These are phyloP conservation scores for Frankliniella intonsa DNA, from an alignment of 2,888 invertebrate species.

Conservation along the genomic window DNA sequence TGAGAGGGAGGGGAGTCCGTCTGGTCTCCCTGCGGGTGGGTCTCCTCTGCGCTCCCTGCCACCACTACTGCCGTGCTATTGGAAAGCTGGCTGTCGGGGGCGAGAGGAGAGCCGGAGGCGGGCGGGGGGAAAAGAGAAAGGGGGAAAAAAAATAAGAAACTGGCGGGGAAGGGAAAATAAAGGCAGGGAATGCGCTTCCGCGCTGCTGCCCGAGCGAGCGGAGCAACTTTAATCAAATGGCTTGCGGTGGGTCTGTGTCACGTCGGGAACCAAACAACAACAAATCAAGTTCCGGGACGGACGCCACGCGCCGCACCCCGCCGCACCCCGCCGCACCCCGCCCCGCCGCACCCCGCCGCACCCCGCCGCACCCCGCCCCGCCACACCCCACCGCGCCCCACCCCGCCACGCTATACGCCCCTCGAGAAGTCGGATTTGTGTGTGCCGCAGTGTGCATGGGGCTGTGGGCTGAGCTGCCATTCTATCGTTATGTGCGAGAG, in stretches of 20 bases:
- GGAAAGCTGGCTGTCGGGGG: not conserved
- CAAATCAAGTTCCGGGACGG: not conserved
- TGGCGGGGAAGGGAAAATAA: not conserved
- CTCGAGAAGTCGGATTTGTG: too few relatives aligned
- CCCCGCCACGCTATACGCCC: too few relatives aligned
- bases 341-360: too few relatives aligned
- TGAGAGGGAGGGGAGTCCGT: not conserved
- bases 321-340: too few relatives aligned
- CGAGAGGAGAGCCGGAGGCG: not conserved
- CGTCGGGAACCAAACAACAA: not conserved
- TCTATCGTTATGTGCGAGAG: too few relatives aligned
- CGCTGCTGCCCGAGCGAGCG: not conserved
- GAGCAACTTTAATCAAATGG: constrained; percentile 6
- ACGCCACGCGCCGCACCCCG: too few relatives aligned
- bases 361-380: too few relatives aligned
- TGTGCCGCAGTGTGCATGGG: too few relatives aligned
- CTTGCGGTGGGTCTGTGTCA: not conserved
- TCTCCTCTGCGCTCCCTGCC: too few relatives aligned
- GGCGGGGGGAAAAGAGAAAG: not conserved
- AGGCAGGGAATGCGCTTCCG: not conserved
- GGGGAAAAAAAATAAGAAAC: not conserved
- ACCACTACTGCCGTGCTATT: not conserved
- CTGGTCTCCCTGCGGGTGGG: too few relatives aligned
- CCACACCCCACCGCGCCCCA: too few relatives aligned
- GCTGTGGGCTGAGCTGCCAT: too few relatives aligned